Percentiles rank a stretch among this genome's conserved stretches.
Evolutionary conservation across 2,797 vertebrate genomes (phyloP).

Genomic region (Urophycis tenuis): DNA sequence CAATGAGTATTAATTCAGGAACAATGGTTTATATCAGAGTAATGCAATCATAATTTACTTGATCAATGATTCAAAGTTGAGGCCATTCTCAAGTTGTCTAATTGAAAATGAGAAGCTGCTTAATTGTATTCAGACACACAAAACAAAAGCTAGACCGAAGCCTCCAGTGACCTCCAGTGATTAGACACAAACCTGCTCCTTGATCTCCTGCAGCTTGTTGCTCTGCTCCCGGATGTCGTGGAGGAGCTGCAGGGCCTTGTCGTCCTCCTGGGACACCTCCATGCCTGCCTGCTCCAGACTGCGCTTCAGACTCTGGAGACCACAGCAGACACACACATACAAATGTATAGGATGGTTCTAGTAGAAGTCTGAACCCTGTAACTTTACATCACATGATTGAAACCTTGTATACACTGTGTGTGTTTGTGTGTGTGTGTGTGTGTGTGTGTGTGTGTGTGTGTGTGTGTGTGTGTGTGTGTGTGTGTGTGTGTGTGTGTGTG

Average conservation of each 20-base stretch:
- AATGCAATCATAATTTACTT: too few relatives aligned
- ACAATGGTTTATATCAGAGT: too few relatives aligned
- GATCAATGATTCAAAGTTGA: too few relatives aligned
- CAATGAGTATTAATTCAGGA: too few relatives aligned
- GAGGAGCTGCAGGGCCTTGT: slow-evolving; percentile 96
- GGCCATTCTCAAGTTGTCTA: too few relatives aligned
- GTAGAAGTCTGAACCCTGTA: neutral
- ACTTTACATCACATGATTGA: neutral
- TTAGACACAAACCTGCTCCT: slow-evolving; percentile 84
- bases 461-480: neutral
- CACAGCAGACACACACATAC: neutral
- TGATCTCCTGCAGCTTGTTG: slow-evolving; percentile 98
- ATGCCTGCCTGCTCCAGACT: slow-evolving; percentile 97
- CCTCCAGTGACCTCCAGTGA: neutral
- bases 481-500: too few relatives aligned
- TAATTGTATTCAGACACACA: too few relatives aligned
- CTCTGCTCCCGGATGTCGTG: slow-evolving; percentile 98
- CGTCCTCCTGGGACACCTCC: slow-evolving; percentile 97
- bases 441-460: neutral
- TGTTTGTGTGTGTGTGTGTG: neutral
- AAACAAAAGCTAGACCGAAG: too few relatives aligned
- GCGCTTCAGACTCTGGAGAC: slow-evolving; percentile 92
- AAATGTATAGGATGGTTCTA: too few relatives aligned
- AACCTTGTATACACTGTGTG: neutral
- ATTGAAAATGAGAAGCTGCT: too few relatives aligned